Conservation (phyloP, 2,888 invertebrate genomes). For the Folsomia manolachei region DNA sequence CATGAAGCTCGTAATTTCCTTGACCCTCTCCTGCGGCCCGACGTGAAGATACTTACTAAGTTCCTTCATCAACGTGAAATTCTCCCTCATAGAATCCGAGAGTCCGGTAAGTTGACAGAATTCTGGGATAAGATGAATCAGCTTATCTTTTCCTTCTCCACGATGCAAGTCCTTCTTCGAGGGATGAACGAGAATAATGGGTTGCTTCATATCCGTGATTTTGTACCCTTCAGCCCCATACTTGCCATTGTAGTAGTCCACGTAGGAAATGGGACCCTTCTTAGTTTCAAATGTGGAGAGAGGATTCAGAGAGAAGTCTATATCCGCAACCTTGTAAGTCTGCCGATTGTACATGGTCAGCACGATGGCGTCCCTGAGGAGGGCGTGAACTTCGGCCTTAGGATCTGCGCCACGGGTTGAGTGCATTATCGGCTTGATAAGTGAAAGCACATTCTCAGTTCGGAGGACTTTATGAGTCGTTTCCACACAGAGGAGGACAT, state of each 20-base stretch:
- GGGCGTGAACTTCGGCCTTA: constrained; percentile 4
- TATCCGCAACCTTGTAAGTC: constrained; percentile 57
- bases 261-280: constrained; percentile 41
- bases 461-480: constrained; percentile 54
- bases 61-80: constrained; percentile 82
- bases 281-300: constrained; percentile 53
- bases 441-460: constrained; percentile 52
- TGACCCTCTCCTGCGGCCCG: constrained; percentile 71
- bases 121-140: constrained; percentile 75
- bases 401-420: neutral
- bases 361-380: constrained; percentile 48
- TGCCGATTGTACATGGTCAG: constrained; percentile 54
- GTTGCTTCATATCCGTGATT: constrained; percentile 33
- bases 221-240: constrained; percentile 8
- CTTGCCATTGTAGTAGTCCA: constrained; percentile 55
- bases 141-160: constrained; percentile 25
- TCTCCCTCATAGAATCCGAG: constrained; percentile 74
- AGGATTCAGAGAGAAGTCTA: constrained; percentile 56
- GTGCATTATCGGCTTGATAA: constrained; percentile 16
- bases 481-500: constrained; percentile 53
- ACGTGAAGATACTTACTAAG: constrained; percentile 75
- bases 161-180: constrained; percentile 38
- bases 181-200: constrained; percentile 34
- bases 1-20: constrained; percentile 64
- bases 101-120: constrained; percentile 84